Base-by-base conservation (phyloP, 2,888 invertebrate genomes). In the Trilocha varians region DNA sequence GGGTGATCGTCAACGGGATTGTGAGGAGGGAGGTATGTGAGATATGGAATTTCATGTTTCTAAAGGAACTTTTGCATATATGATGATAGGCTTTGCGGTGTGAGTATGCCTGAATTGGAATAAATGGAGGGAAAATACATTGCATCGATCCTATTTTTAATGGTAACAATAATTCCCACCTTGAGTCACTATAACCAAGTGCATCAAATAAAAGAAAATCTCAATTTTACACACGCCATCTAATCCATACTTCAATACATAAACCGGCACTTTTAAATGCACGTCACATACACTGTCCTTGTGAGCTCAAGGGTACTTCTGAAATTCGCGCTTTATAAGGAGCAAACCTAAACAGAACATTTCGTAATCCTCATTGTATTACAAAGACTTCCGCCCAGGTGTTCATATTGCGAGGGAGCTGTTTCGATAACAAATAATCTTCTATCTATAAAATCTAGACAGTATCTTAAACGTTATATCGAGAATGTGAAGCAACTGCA, bases 1-100 rank as follows among this genome's bases (percentile, higher is more conserved):
- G 90, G 1, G 74, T 90, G 17, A 66, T 87, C 48, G 64, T 90
- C 43, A 90, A 89, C 48, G 89, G 88, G 36, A 55, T 84, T 6
- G 72, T 62, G 0, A 66, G 53, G 36, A 65, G 70, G 65, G 70
- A 76, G 65, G 84, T 83, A 72, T 64, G 50, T 18, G 36, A 32
- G 14, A 9, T n/a, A n/a, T n/a, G n/a, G n/a, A n/a, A n/a, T n/a
- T n/a, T n/a, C n/a, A n/a, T n/a, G n/a, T n/a, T n/a, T n/a, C n/a
- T n/a, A n/a, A n/a, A n/a, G n/a, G n/a, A n/a, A n/a, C n/a, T n/a
- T n/a, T n/a, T 17, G 8, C 37, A 32, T n/a, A 34, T n/a, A 16
- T n/a, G n/a, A n/a, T n/a, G n/a, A n/a, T n/a, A n/a, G n/a, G n/a
- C n/a, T 35, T 32, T 25, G 1, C 32, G 11, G 15, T 25, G 32